Conservation (phyloP, 64 coral and sea anemone genomes). For the Pocillopora damicornis region DNA sequence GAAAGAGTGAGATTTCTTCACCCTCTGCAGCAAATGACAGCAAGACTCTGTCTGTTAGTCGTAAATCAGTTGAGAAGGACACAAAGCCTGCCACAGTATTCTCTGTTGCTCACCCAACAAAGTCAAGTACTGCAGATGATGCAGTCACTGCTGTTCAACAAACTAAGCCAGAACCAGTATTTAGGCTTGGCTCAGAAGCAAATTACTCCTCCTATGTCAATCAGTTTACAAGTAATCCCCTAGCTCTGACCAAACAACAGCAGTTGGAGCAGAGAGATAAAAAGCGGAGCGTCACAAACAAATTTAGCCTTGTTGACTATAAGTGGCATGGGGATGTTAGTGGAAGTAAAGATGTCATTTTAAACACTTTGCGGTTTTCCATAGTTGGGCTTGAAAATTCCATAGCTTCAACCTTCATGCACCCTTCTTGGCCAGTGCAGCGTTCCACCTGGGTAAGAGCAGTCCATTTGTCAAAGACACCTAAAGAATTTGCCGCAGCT, state of each 20-base stretch:
- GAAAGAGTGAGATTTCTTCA: background rate
- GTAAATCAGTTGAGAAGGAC: background rate
- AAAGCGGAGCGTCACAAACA: conserved; percentile 71
- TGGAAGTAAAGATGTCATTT: conserved; percentile 80
- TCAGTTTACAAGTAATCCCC: conserved; percentile 67
- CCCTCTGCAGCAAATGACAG: background rate
- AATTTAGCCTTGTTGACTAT: conserved; percentile 84
- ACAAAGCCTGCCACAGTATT: background rate
- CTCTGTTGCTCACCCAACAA: background rate
- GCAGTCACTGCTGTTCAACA: background rate
- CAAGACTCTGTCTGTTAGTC: background rate
- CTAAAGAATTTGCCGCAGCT: conserved; percentile 76
- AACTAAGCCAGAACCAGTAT: conserved; percentile 31
- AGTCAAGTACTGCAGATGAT: background rate
- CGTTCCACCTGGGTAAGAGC: conserved; percentile 92
- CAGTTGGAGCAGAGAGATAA: conserved; percentile 87
- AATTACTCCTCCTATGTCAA: conserved; percentile 65
- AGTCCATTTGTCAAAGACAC: conserved; percentile 76
- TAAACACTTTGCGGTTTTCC: conserved; percentile 89
- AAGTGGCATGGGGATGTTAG: conserved; percentile 78
- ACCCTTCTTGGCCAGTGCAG: conserved; percentile 90
- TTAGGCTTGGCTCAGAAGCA: conserved; percentile 80
- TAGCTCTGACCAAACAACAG: conserved; percentile 85
- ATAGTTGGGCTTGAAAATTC: conserved; percentile 89
- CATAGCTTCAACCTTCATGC: conserved; percentile 92